Evolutionary conservation across 2,113 vertebrate species (phyloP), one percentile per base, ranked within the genome.

Genomic region (Okapia johnstoni): DNA sequence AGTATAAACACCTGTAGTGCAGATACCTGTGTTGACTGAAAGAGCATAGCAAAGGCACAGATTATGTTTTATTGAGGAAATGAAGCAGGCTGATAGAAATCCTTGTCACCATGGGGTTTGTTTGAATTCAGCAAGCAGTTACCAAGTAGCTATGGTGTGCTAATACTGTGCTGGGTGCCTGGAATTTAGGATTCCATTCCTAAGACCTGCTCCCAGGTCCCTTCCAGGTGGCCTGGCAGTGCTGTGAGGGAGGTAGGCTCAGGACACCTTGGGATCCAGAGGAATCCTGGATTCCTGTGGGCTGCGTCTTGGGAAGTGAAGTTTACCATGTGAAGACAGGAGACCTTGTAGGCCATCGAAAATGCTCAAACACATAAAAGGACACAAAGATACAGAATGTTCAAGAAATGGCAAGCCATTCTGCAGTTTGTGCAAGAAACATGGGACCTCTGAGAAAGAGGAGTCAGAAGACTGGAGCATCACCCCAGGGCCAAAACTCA

Each of bases 11-110:
- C 25, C 52, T 46, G 46, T 66, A n/a, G 16, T 57, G 25, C 36
- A 66, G 61, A 84, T 90, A 40, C 16, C 73, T 33, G 12, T 77
- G 36, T 88, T 93, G 33, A 40, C 25, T 93, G 11, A 43, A 87
- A 61, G 28, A 89, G 48, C 50, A 79, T 60, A 30, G 50, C n/a
- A 73, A 81, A 92, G 54, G 50, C 21, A 55, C 54, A 87, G 40
- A 85, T 85, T 30, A 33, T 88, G 11, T 92, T 97, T 84, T 19
- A 70, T 28, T 58, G 60, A 94, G 84, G 66, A 88, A 92, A 89
- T 76, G 57, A 73, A 83, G 17, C 50, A 43, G 28, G 7, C 61
- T 15, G 60, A 48, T 11, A 23, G 4, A 36, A 79, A 52, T 92
- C 57, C 63, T 66, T 76, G 11, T 91, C 85, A 50, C 54, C 48